Base-by-base conservation (phyloP, 1,140 invertebrate species). In the Drosophila pseudoobscura region DNA sequence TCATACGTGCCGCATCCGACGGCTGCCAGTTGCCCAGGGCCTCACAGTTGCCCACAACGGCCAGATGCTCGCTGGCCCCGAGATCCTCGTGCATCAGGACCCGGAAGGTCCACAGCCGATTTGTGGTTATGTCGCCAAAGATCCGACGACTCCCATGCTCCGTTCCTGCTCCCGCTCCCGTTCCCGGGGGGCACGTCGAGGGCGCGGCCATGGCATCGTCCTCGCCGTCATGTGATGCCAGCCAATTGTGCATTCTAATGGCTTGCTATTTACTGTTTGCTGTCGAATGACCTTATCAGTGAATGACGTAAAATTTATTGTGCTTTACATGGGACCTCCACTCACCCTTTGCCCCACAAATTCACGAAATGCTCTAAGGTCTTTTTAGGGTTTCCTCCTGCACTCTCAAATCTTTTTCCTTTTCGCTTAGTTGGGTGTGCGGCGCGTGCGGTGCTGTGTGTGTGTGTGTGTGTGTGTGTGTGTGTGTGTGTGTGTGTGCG, bases 1-100 rank as follows among this genome's bases (percentile, higher is more conserved):
- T 35, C 52, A 95, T 88, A 2, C 91, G 58, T 8, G 93, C 79
- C 31, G 93, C 92, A 57, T 92, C 92, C 41, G 91, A 92, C 11
- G 92, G 85, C 20, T 90, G 66, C 93, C 93, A 94, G 22, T 83
- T 90, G 11, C 93, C 93, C 52, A 94, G 53, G 7, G 92, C 88
- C 22, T 80, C 73, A n/a, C 92, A 91, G 66, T 90, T 90, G 7
- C 93, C 93, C 15, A 92, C 91, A 20, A 94, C 74, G 46, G 93
- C 93, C 31, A 93, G 66, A 17, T 80, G 85, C 83, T 93, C 93
- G 50, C 90, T 90, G 29, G 89, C 58, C 1, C 54, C 52, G 52
- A 90, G 39, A 0, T 78, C 74, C 20, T 77, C 61, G 39, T 75
- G 77, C 62, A 91, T 79, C 17, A 87, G 53, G 1, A 92, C 90